Base-by-base conservation (phyloP, 2,113 vertebrate species). In the Lonchura striata region DNA sequence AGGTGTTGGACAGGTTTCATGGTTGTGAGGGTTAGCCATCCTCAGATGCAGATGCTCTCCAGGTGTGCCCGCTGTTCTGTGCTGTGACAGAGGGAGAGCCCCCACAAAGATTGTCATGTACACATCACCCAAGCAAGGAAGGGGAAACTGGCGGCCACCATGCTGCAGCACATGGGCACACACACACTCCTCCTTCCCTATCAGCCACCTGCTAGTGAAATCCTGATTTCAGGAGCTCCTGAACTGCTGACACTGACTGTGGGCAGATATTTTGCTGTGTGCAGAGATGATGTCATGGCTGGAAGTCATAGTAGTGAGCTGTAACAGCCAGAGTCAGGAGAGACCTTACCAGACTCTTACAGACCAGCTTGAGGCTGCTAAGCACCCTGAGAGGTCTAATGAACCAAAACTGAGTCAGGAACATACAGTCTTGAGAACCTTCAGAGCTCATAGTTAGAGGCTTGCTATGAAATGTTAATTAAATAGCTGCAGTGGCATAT, bases 391-490 rank as follows among this genome's bases (percentile, higher is more conserved):
- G 79, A 86, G 66, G 44, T 49, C 91, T 95, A 72, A 96, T 96
- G 94, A 90, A 80, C 88, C 95, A 88, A 74, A 95, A 94, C 71
- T 46, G 86, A 77, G 59, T 80, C 0, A 4, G 66, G 68, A 89
- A 57, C 27, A 3, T 41, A 21, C 1, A 13, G 68, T 77, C 90
- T 84, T 92, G 72, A 68, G 87, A 88, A 91, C 87, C 78, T 90
- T 88, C 33, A 74, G 95, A 92, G 75, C 79, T 88, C 0, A 0
- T 88, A 52, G 76, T 86, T 81, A 35, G 72, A 91, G 72, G 49
- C 64, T 91, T 68, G 59, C 39, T 60, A 77, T 85, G 79, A 95
- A 96, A 90, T 52, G 49, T 90, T 95, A 95, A 95, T 95, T 90
- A 88, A 93, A 74, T 75, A 92, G 53, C 84, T 90, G 28, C 75